Conservation (phyloP, 2,113 vertebrate genomes). For the Chloropsis cyanopogon region DNA sequence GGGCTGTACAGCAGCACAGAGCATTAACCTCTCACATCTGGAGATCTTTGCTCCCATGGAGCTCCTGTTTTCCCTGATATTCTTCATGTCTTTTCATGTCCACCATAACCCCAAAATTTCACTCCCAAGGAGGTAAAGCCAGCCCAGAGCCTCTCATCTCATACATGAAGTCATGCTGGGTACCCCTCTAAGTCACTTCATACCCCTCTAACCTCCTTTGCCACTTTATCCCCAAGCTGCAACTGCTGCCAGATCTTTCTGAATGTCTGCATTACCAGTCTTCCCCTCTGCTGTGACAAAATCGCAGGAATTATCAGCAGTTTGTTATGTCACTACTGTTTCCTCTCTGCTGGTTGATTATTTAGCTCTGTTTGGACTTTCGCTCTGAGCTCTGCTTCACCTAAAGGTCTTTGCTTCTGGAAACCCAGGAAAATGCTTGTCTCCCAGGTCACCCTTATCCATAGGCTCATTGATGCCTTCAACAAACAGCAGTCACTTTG, state of each 20-base stretch:
- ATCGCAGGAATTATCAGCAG: background rate
- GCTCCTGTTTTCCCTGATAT: background rate
- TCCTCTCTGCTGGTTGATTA: background rate
- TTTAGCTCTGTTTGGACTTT: background rate
- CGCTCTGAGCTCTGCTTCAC: background rate
- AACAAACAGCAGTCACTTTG: accelerated
- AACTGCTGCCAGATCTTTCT: background rate
- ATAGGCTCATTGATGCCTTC: background rate
- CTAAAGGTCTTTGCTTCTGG: background rate
- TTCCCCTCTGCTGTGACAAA: background rate
- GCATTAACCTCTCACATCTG: background rate
- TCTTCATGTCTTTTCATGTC: background rate
- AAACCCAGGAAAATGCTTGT: background rate
- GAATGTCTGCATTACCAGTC: background rate
- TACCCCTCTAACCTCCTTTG: background rate
- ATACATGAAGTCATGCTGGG: background rate
- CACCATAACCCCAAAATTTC: background rate
- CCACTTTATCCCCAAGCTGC: background rate
- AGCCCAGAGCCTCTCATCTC: background rate
- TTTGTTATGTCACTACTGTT: background rate
- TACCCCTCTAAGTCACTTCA: background rate
- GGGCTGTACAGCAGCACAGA: background rate
- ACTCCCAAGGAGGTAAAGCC: background rate
- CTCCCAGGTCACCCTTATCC: background rate
- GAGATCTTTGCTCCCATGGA: background rate